Percentiles rank a stretch among this genome's conserved stretches.
Conservation (phyloP, 2,797 vertebrate genomes). For the Cynopterus sphinx region DNA sequence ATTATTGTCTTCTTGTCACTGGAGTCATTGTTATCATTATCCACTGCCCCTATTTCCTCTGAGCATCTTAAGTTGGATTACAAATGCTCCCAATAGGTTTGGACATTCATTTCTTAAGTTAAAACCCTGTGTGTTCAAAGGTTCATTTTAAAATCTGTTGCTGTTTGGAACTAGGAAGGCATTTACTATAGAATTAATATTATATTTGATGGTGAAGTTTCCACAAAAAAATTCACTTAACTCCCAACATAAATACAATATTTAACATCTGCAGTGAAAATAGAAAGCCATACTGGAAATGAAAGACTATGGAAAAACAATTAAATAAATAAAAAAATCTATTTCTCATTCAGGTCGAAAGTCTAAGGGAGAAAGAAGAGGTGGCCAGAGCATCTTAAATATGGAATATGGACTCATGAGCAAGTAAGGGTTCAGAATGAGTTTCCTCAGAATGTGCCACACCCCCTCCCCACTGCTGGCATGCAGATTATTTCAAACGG, state of each 20-base stretch:
- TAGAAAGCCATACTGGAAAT: background rate
- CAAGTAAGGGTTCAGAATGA: background rate
- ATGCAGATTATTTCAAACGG: background rate
- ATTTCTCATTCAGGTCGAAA: background rate
- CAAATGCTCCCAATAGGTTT: background rate
- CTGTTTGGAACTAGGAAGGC: background rate
- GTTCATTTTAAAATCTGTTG: conserved; percentile 37
- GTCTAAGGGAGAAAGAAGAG: background rate
- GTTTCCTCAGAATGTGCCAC: background rate
- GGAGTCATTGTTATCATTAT: background rate
- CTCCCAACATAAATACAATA: background rate
- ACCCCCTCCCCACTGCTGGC: too few species aligned
- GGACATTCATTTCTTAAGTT: background rate
- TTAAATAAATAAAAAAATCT: background rate
- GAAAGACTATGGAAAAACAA: background rate
- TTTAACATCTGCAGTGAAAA: background rate
- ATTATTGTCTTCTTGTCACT: background rate
- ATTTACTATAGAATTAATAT: background rate
- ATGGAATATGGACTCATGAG: background rate
- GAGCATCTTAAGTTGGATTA: background rate
- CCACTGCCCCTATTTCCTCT: background rate
- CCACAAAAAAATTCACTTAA: background rate
- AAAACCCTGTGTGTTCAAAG: conserved; percentile 19
- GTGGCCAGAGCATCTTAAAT: background rate
- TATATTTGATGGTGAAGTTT: background rate